Base-by-base conservation (phyloP, 2,888 invertebrate species). In the Acleris cristana region DNA sequence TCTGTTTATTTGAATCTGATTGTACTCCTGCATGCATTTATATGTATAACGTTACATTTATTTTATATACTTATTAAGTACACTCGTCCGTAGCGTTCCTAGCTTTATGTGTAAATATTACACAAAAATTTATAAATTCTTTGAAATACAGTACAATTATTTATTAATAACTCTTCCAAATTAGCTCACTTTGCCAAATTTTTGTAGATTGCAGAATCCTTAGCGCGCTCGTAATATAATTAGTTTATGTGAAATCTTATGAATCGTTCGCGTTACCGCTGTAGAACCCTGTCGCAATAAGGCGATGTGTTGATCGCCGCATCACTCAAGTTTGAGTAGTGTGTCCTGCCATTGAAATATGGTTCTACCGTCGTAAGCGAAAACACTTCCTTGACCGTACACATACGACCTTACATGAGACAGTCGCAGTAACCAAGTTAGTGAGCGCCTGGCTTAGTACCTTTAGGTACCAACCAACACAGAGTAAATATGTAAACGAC, bases 151-250 rank as follows among this genome's bases (percentile, higher is more conserved):
- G 48, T 54, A 26, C 8, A 51, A n/a, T 7, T 48, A 48, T 48
- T 48, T n/a, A 48, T 8, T 48, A n/a, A 7, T 48, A n/a, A n/a
- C 18, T 48, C 48, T 67, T 21, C 21, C 14, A 30, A 62, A 40
- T 62, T 26, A 40, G 73, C 76, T 76, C 76, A 76, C 70, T 71
- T 70, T 69, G 76, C 77, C 76, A 77, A 77, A 76, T 76, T 75
- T 75, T 74, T 55, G 63, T 70, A 70, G 53, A 48, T 19, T 19
- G 53, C 48, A 62, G 34, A 51, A 10, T 16, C 2, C 51, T 51
- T 60, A 51, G 19, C 51, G 30, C 51, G 12, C 8, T 48, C 12
- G 40, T 40, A 40, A 14, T 48, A 18, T 48, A 18, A 48, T 48
- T 48, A 48, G n/a, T 18, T 48, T 8, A 12, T 16, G 45, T n/a